Conservation (phyloP, 2,797 vertebrate genomes). For the Alectoris magna region DNA sequence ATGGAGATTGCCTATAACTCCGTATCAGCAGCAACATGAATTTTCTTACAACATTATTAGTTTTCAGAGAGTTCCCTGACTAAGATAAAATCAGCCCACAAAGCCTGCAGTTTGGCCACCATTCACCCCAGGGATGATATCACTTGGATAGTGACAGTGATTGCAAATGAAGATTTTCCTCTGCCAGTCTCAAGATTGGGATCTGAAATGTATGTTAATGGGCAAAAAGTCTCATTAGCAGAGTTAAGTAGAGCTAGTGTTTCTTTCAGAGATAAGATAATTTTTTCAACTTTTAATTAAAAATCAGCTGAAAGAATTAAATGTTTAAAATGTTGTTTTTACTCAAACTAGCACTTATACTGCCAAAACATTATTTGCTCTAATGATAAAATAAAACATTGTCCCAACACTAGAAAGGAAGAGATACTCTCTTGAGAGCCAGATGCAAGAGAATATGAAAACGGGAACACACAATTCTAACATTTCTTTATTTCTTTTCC, state of each 20-base stretch:
- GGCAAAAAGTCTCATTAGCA: background rate
- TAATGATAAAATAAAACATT: background rate
- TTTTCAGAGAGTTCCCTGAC: background rate
- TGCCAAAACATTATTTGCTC: background rate
- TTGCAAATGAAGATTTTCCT: background rate
- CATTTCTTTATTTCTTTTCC: fast-evolving
- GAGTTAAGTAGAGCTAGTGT: background rate
- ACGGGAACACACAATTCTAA: background rate
- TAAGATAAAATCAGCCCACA: fast-evolving
- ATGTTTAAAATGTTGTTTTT: background rate
- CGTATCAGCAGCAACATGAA: background rate
- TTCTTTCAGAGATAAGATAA: background rate
- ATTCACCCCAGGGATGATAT: fast-evolving
- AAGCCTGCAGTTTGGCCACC: fast-evolving
- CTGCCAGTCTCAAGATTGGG: background rate
- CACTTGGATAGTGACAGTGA: fast-evolving
- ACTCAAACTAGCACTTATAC: background rate
- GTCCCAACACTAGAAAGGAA: background rate
- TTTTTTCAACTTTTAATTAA: background rate
- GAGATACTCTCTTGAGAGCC: background rate
- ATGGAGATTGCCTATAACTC: background rate
- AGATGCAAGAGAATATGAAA: background rate
- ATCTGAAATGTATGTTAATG: background rate
- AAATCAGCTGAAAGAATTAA: background rate
- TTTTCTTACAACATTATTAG: fast-evolving